A percentile compares a stretch with the other conserved stretches of the same genome.
Evolutionary conservation across 2,888 invertebrate genomes (phyloP).

Genomic region (Octodonta nipae): DNA sequence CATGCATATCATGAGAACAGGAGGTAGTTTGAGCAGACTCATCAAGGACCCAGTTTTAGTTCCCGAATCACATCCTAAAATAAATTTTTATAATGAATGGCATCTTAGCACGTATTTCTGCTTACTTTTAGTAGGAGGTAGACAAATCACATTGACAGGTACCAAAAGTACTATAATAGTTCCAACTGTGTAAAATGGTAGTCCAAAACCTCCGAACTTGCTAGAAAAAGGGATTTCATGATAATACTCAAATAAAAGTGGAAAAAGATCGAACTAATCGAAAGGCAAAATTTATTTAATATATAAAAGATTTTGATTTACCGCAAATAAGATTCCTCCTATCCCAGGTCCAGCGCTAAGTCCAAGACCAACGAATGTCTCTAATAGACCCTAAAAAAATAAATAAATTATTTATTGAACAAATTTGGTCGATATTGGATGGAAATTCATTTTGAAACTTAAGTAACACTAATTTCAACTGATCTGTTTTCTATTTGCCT

Average conservation of each 20-base stretch:
- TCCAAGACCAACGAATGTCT: constrained; percentile 67
- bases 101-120: too few species aligned
- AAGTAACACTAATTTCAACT: too few species aligned
- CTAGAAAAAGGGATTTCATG: constrained; percentile 38
- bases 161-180: constrained; percentile 49
- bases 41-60: constrained; percentile 45
- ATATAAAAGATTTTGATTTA: too few species aligned
- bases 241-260: constrained; percentile 4
- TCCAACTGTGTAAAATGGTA: constrained; percentile 65
- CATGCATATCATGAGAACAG: constrained; percentile 53
- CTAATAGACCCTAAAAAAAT: constrained; percentile 50
- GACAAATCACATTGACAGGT: constrained; percentile 47
- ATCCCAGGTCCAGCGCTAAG: constrained; percentile 70
- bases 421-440: neutral
- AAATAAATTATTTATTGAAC: constrained; percentile 3
- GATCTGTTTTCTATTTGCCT: too few species aligned
- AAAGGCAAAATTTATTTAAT: neutral
- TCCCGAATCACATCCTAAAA: constrained; percentile 33
- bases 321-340: constrained; percentile 63
- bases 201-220: constrained; percentile 65
- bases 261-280: neutral
- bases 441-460: too few species aligned
- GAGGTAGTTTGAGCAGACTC: constrained; percentile 50
- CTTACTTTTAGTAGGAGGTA: constrained; percentile 48
- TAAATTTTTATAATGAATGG: neutral